phyloP scores from a whole-genome alignment of 2,113 vertebrate species.

The Nothobranchius furzeri region DNA sequence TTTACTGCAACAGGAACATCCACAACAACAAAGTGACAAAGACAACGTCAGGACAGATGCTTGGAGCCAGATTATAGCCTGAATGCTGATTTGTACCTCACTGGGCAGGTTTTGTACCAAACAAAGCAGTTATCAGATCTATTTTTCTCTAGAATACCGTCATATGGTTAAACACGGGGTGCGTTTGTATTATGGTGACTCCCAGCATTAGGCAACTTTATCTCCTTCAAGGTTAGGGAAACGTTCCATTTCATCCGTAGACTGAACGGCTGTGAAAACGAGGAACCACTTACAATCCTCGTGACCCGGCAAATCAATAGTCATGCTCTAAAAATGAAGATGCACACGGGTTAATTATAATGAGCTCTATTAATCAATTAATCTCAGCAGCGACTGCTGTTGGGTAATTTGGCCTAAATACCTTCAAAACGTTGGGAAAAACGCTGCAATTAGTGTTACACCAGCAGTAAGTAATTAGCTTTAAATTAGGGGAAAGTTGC shows the following conservation, averaged over 20 bases:
- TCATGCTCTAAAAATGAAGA: conserved; percentile 50
- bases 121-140: no score
- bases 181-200: no score
- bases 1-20: no score
- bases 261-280: conserved; percentile 20
- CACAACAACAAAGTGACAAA: no score
- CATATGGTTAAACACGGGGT: no score
- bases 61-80: no score
- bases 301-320: conserved; percentile 48
- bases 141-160: background rate
- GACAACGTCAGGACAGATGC: no score
- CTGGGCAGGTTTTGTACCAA: no score
- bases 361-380: conserved; percentile 58
- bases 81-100: no score
- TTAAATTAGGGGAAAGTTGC: conserved; percentile 33
- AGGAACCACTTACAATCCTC: conserved; percentile 23
- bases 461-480: conserved; percentile 26
- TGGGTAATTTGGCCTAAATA: conserved; percentile 56
- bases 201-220: background rate
- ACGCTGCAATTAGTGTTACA: conserved; percentile 48
- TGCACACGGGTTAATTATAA: conserved; percentile 58
- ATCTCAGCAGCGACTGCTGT: conserved; percentile 39
- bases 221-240: background rate
- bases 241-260: conserved; percentile 18
- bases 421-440: conserved; percentile 36